These are phyloP conservation scores for Tachuris rubrigastra DNA, from an alignment of 2,113 vertebrate genomes.

Conservation along the genomic window DNA sequence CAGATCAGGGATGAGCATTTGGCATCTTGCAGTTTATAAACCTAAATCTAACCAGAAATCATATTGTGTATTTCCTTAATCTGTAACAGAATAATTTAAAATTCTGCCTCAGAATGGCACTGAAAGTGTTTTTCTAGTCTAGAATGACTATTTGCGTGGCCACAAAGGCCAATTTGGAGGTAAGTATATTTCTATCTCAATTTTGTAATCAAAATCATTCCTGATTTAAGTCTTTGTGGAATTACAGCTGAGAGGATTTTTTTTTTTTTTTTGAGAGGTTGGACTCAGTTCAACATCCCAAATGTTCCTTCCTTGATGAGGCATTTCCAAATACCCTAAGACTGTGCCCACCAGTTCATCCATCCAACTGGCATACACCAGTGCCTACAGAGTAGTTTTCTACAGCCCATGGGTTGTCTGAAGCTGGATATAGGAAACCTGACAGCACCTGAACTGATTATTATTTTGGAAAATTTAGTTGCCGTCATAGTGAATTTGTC, in stretches of 20 bases:
- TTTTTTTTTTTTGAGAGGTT: not conserved
- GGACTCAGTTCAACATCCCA: not conserved
- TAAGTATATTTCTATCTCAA: not conserved
- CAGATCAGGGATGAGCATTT: not conserved
- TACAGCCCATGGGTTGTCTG: not conserved
- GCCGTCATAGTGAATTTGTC: not conserved
- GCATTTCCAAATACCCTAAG: not conserved
- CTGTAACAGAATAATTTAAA: not conserved
- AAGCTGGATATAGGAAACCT: not conserved
- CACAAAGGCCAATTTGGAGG: not conserved
- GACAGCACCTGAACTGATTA: not conserved
- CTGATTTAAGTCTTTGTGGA: not conserved
- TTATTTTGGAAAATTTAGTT: not conserved
- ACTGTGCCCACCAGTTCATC: not conserved
- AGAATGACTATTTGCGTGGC: not conserved
- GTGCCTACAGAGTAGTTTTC: not conserved
- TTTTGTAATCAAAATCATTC: not conserved
- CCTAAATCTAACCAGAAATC: not conserved
- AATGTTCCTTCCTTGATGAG: not conserved
- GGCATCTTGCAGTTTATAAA: not conserved
- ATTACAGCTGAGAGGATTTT: not conserved
- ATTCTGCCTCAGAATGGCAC: not conserved
- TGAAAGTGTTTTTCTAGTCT: not conserved
- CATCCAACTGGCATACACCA: not conserved
- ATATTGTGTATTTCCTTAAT: not conserved